phyloP scores from a whole-genome alignment of 2,888 invertebrate species.

The Morpho deidamia region DNA sequence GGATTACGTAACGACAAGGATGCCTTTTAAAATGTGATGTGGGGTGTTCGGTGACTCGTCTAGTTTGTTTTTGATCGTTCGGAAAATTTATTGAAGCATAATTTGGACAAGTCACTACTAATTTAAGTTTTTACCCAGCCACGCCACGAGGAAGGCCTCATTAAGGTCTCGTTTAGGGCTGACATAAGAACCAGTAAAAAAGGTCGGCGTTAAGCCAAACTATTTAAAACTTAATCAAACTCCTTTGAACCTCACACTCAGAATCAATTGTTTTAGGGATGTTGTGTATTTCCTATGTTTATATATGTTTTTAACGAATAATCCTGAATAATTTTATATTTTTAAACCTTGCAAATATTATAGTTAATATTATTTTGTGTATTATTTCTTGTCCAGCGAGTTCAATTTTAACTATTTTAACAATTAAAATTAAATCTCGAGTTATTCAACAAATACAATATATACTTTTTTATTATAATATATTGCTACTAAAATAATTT shows the following conservation, averaged over 20 bases:
- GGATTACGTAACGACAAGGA: slow-evolving; percentile 58
- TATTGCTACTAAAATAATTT: neutral
- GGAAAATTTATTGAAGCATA: slow-evolving; percentile 26
- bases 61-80: slow-evolving; percentile 28
- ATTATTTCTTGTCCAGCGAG: neutral
- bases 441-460: neutral
- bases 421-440: neutral
- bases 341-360: too few relatives aligned
- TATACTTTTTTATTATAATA: neutral
- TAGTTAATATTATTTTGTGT: neutral
- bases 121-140: slow-evolving; percentile 9
- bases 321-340: too few relatives aligned
- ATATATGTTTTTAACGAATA: too few relatives aligned
- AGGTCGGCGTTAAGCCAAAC: too few relatives aligned
- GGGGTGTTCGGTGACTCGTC: slow-evolving; percentile 28
- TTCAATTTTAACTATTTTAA: neutral
- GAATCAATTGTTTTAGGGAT: too few relatives aligned
- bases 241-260: too few relatives aligned
- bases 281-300: too few relatives aligned
- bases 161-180: neutral
- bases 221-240: too few relatives aligned
- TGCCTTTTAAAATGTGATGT: slow-evolving; percentile 45
- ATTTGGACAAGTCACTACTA: slow-evolving; percentile 22
- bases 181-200: too few relatives aligned
- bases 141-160: neutral